Evolutionary conservation across 2,797 vertebrate genomes (phyloP).

Genomic region (Gouania willdenowi): DNA sequence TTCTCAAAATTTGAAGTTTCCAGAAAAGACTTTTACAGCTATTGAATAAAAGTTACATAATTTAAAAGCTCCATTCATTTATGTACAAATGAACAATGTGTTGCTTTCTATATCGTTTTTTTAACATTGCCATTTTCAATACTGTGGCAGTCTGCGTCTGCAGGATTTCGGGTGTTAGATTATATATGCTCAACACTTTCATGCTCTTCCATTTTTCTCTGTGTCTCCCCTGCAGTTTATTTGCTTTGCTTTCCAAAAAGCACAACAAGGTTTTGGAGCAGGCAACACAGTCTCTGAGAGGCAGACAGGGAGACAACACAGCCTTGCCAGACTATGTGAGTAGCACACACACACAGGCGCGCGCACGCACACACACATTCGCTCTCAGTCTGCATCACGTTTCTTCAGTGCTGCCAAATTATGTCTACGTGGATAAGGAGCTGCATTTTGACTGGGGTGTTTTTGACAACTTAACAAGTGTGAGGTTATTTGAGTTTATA

Average conservation of each 20-base stretch:
- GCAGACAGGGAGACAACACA: constrained; percentile 77
- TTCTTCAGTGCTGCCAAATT: constrained; percentile 17
- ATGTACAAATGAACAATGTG: constrained; percentile 1
- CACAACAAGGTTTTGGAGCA: constrained; percentile 99
- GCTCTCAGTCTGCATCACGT: constrained; percentile 1
- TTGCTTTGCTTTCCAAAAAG: constrained; percentile 97
- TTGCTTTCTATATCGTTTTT: constrained; percentile 5
- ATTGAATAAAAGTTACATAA: no score
- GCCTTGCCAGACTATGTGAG: constrained; percentile 95
- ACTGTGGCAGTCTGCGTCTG: constrained; percentile 18
- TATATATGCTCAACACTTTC: no score
- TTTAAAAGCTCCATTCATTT: no score
- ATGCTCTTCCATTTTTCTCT: constrained; percentile 8
- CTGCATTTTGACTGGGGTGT: not conserved
- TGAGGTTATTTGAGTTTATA: not conserved
- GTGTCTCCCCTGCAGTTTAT: constrained; percentile 77
- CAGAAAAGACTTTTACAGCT: no score
- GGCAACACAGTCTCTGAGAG: constrained; percentile 91
- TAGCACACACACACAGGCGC: constrained; percentile 38
- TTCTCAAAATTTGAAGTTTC: no score
- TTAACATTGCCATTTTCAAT: no score
- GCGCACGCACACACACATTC: not conserved
- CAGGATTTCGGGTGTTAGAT: no score
- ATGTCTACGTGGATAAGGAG: constrained; percentile 19
- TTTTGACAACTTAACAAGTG: not conserved